A percentile compares a stretch with the other conserved stretches of the same genome.
These are phyloP conservation scores for Pomatostomus ruficeps DNA, from an alignment of 2,113 vertebrate species.

Conservation along the genomic window DNA sequence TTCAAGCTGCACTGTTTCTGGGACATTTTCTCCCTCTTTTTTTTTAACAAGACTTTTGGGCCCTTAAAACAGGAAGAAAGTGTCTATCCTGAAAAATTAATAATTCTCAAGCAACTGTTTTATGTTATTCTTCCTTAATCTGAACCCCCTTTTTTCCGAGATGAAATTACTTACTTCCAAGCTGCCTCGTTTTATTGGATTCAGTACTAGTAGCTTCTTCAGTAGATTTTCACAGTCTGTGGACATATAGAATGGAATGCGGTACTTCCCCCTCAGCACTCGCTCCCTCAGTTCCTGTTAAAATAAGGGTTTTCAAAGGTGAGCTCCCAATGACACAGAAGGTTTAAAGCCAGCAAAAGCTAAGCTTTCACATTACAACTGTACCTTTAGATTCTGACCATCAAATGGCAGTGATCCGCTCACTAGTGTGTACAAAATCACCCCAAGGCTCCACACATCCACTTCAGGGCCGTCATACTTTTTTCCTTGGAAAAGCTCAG, in stretches of 20 bases:
- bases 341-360: not conserved
- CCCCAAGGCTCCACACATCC: conserved; percentile 96
- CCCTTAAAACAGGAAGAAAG: not conserved
- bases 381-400: conserved; percentile 95
- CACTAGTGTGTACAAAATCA: conserved; percentile 94
- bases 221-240: conserved; percentile 99
- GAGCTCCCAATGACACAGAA: not conserved
- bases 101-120: not conserved
- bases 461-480: conserved; percentile 96
- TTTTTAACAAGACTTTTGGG: not conserved
- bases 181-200: conserved; percentile 92
- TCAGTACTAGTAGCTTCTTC: conserved; percentile 93
- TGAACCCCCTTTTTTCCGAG: not conserved
- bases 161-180: conserved; percentile 82
- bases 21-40: not conserved
- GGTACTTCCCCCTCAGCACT: conserved; percentile 93
- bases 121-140: not conserved
- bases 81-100: not conserved
- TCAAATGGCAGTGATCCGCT: conserved; percentile 95
- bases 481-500: conserved; percentile 96
- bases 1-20: not conserved
- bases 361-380: not conserved
- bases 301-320: not conserved
- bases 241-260: conserved; percentile 99
- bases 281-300: conserved; percentile 90